Conservation (phyloP, 2,888 invertebrate genomes). For the Torymus tubicola region DNA sequence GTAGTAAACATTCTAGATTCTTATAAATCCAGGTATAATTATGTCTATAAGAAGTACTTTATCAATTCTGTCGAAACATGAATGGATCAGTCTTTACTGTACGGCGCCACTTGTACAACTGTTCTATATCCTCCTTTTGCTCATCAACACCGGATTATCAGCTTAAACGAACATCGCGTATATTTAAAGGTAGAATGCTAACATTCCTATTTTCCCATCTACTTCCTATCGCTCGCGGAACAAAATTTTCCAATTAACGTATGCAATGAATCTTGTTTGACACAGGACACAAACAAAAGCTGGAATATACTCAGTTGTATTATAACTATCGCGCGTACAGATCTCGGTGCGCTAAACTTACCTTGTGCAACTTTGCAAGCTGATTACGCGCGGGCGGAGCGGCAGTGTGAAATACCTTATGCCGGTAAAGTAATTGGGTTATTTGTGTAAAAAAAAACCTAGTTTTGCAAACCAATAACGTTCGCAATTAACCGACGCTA, state of each 20-base stretch:
- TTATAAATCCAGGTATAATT: no score
- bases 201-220: background rate
- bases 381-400: background rate
- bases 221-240: background rate
- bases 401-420: conserved; percentile 13
- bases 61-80: no score
- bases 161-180: no score
- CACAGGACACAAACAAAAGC: conserved; percentile 39
- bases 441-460: conserved; percentile 29
- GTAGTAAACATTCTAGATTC: no score
- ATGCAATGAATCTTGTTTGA: conserved; percentile 13
- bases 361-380: no score
- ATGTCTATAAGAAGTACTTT: no score
- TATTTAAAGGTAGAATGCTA: no score
- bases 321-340: conserved; percentile 8
- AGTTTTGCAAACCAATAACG: conserved; percentile 12
- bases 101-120: no score
- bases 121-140: no score
- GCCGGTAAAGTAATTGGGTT: conserved; percentile 40
- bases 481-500: conserved; percentile 22
- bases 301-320: conserved; percentile 26
- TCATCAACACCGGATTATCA: no score
- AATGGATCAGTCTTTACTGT: no score
- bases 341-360: no score
- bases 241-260: conserved; percentile 28